These are phyloP conservation scores for Halcyon senegalensis DNA, from an alignment of 2,113 vertebrate genomes.

Conservation along the genomic window DNA sequence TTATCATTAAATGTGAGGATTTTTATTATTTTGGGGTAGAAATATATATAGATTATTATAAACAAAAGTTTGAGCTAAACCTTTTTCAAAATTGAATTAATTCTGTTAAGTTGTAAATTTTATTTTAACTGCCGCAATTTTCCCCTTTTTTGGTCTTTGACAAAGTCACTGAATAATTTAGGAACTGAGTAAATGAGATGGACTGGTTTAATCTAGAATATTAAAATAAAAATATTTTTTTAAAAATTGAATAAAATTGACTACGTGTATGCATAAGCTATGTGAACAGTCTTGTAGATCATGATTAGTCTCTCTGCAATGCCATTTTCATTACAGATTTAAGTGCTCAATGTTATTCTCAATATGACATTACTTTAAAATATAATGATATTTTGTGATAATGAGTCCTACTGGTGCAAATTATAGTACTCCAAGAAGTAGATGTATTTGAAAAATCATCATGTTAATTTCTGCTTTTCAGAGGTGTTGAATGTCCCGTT, in stretches of 20 bases:
- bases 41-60: background rate
- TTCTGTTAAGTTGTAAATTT: background rate
- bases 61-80: background rate
- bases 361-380: background rate
- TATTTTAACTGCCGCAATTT: background rate
- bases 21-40: background rate
- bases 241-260: accelerated
- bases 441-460: background rate
- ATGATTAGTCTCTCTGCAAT: background rate
- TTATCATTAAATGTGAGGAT: background rate
- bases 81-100: background rate
- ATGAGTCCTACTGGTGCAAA: slow-evolving; percentile 8
- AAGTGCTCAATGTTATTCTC: background rate
- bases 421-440: background rate
- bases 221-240: background rate
- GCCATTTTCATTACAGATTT: background rate
- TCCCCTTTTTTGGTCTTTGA: background rate
- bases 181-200: background rate
- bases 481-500: background rate
- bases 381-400: background rate
- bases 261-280: background rate
- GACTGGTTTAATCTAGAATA: background rate
- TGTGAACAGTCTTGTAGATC: background rate
- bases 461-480: slow-evolving; percentile 2
- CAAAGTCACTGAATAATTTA: background rate